Evolutionary conservation across 1,140 invertebrate genomes (phyloP).

Genomic region (Eupristina koningsbergeri): DNA sequence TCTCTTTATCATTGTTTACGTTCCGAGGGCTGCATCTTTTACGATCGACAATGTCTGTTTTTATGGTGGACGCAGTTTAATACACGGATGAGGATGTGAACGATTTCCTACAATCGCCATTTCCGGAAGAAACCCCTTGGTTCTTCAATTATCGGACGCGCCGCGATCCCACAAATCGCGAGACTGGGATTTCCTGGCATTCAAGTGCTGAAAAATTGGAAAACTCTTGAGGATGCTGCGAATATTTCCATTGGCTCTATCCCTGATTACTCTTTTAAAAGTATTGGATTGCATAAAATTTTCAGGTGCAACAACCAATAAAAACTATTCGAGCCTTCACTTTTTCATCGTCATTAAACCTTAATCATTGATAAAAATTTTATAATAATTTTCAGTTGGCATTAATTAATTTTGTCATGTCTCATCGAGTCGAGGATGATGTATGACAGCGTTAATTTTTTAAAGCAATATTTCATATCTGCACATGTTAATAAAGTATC

Average conservation of each 20-base stretch:
- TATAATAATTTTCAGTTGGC: not conserved
- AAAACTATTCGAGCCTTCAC: no score
- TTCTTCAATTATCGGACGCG: no score
- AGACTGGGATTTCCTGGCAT: no score
- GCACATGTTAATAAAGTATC: not conserved
- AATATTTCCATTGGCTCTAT: not conserved
- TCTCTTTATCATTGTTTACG: slow-evolving; percentile 9
- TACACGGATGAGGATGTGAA: not conserved
- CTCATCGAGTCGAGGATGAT: not conserved
- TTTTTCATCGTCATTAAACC: no score
- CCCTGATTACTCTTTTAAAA: not conserved
- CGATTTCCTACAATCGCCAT: not conserved
- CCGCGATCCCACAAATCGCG: no score
- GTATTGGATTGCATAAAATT: not conserved
- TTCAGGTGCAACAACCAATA: no score
- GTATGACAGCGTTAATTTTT: not conserved
- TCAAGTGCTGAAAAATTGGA: not conserved
- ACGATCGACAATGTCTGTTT: not conserved
- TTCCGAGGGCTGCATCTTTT: not conserved
- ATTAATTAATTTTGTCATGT: not conserved
- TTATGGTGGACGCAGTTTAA: not conserved
- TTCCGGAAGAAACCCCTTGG: not conserved
- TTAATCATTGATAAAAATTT: no score
- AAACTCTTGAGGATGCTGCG: not conserved
- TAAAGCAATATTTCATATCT: not conserved